Percentiles rank a stretch among this genome's conserved stretches.
These are phyloP conservation scores for Aspiorhynchus laticeps DNA, from an alignment of 2,113 vertebrate genomes.

Conservation along the genomic window DNA sequence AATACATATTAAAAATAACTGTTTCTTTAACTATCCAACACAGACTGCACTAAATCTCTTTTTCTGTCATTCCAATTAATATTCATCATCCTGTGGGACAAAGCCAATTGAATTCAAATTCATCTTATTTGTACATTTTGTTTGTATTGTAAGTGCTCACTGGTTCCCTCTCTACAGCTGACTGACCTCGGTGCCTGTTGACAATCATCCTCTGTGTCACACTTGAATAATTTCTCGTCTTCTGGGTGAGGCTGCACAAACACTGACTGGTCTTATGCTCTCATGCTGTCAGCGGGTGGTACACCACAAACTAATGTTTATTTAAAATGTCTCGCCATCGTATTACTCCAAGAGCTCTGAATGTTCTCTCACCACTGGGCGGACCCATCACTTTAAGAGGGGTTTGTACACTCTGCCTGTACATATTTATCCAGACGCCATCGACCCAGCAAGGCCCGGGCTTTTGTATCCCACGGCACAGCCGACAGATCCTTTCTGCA, in stretches of 20 bases:
- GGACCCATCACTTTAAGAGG: constrained; percentile 15
- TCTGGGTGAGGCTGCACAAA: constrained; percentile 38
- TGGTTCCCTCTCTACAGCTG: constrained; percentile 16
- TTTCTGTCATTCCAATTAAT: not conserved
- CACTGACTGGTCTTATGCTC: constrained; percentile 28
- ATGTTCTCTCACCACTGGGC: constrained; percentile 33
- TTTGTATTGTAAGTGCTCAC: not conserved
- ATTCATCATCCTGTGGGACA: not conserved
- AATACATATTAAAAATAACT: not conserved
- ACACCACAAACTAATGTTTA: constrained; percentile 44
- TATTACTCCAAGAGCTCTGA: constrained; percentile 26
- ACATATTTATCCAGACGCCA: not conserved
- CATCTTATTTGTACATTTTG: constrained; percentile 1
- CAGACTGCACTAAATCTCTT: not conserved
- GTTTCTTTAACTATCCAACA: not conserved
- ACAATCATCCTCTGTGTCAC: constrained; percentile 43
- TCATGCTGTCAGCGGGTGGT: constrained; percentile 27
- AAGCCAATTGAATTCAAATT: not conserved
- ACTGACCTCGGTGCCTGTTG: constrained; percentile 22
- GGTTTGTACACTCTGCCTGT: constrained; percentile 35
- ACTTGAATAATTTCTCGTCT: constrained; percentile 49
- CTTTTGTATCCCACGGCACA: not conserved
- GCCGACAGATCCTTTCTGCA: not conserved
- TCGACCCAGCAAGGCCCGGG: not conserved
- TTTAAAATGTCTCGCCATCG: constrained; percentile 40